Evolutionary conservation across 2,888 invertebrate species (phyloP).

Genomic region (Liodrosophila aerea): DNA sequence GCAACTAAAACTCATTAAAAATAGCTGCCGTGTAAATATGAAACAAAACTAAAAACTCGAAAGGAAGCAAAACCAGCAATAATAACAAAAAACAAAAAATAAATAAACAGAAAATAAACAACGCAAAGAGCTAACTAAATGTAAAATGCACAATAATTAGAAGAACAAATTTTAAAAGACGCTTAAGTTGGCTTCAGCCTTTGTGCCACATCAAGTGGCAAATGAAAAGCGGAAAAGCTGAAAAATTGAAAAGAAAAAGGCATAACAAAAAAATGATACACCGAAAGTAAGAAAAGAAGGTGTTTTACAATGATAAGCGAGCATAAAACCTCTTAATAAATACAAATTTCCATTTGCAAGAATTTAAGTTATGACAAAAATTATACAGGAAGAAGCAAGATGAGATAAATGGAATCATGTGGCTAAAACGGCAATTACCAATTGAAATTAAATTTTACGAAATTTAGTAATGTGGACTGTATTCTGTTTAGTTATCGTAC

Average conservation of each 20-base stretch:
- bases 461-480: too few species aligned
- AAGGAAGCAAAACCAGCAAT: conserved; percentile 2
- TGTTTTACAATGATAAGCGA: background rate
- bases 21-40: conserved; percentile 58
- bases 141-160: conserved; percentile 70
- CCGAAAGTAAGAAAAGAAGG: conserved; percentile 7
- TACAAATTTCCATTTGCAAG: too few species aligned
- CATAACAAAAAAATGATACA: conserved; percentile 11
- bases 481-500: too few species aligned
- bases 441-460: background rate
- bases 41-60: conserved; percentile 19
- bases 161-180: conserved; percentile 49
- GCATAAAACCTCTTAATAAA: too few species aligned
- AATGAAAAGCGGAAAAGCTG: conserved; percentile 6
- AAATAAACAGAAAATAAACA: conserved; percentile 14
- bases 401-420: too few species aligned
- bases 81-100: background rate
- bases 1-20: conserved; percentile 72
- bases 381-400: too few species aligned
- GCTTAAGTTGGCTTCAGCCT: conserved; percentile 26
- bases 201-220: conserved; percentile 26
- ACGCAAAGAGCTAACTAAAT: conserved; percentile 33
- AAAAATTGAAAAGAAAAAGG: background rate
- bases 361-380: too few species aligned
- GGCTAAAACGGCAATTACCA: too few species aligned